These are phyloP conservation scores for Philereme transversata DNA, from an alignment of 2,888 invertebrate species.

Conservation along the genomic window DNA sequence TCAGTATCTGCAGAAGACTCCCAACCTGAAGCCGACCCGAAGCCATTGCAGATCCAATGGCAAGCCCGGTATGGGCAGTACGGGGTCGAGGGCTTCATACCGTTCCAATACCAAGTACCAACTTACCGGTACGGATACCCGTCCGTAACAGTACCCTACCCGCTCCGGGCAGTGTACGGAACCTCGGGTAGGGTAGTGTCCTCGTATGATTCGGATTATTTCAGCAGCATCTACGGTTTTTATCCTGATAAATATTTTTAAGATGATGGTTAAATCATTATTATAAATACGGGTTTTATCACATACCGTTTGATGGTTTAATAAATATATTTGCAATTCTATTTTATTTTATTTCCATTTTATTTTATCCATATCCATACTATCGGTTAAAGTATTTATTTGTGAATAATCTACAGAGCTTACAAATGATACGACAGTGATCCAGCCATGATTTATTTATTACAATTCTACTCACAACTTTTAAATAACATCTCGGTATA, in stretches of 20 bases:
- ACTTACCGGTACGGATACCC: slow-evolving; percentile 17
- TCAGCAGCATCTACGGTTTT: slow-evolving; percentile 42
- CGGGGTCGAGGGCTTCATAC: slow-evolving; percentile 29
- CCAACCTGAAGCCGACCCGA: neutral
- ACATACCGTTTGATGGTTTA: neutral
- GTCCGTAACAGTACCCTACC: slow-evolving; percentile 8
- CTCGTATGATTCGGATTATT: slow-evolving; percentile 46
- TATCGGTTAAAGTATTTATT: too few species aligned
- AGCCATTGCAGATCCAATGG: slow-evolving; percentile 40
- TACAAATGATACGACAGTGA: too few species aligned
- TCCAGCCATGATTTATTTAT: too few species aligned
- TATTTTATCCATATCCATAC: too few species aligned
- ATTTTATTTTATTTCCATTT: too few species aligned
- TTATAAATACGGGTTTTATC: too few species aligned
- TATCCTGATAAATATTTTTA: slow-evolving; percentile 41
- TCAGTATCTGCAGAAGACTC: slow-evolving; percentile 25
- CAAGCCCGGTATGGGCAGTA: slow-evolving; percentile 41
- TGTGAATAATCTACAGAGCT: too few species aligned
- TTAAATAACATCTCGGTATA: too few species aligned
- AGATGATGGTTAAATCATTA: neutral
- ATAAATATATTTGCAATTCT: neutral
- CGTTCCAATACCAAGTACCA: slow-evolving; percentile 21
- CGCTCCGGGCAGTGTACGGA: neutral
- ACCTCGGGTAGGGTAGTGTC: slow-evolving; percentile 16
- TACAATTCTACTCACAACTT: too few species aligned